Percentiles rank a stretch among this genome's conserved stretches.
phyloP scores from a whole-genome alignment of 2,113 vertebrate genomes.

The Scortum barcoo region DNA sequence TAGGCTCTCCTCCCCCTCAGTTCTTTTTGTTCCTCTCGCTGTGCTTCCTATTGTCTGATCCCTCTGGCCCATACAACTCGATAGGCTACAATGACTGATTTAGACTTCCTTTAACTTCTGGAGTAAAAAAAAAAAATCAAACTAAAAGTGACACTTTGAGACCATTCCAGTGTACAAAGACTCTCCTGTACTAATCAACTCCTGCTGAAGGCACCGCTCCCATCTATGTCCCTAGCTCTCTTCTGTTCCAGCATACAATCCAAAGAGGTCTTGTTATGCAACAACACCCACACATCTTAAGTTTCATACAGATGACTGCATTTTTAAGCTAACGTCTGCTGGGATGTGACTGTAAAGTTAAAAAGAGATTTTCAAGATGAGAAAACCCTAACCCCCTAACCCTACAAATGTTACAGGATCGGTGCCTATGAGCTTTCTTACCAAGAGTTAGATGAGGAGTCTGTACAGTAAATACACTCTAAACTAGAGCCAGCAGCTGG shows the following conservation, averaged over 20 bases:
- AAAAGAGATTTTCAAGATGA: constrained; percentile 1
- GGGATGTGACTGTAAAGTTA: constrained; percentile 39
- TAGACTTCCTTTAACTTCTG: constrained; percentile 54
- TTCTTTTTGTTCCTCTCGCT: constrained; percentile 53
- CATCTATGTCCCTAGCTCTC: constrained; percentile 33
- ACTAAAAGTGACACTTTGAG: constrained; percentile 66
- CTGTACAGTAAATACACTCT: not conserved
- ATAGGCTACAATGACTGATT: constrained; percentile 72
- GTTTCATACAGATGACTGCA: constrained; percentile 51
- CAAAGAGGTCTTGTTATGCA: constrained; percentile 67
- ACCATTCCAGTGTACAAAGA: constrained; percentile 70
- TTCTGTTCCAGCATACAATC: constrained; percentile 35
- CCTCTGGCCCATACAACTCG: constrained; percentile 40
- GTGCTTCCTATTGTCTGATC: constrained; percentile 60
- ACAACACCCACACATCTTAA: constrained; percentile 59
- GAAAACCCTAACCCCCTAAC: too few species aligned
- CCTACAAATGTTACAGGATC: not conserved
- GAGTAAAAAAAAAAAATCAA: constrained; percentile 41
- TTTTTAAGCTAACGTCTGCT: constrained; percentile 29
- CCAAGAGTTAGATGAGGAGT: not conserved
- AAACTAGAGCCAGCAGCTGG: not conserved
- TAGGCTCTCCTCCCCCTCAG: constrained; percentile 46
- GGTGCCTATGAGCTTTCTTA: not conserved
- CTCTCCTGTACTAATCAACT: constrained; percentile 57
- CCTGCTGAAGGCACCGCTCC: constrained; percentile 6